Base-by-base conservation (phyloP, 2,113 vertebrate genomes). In the Egretta garzetta region DNA sequence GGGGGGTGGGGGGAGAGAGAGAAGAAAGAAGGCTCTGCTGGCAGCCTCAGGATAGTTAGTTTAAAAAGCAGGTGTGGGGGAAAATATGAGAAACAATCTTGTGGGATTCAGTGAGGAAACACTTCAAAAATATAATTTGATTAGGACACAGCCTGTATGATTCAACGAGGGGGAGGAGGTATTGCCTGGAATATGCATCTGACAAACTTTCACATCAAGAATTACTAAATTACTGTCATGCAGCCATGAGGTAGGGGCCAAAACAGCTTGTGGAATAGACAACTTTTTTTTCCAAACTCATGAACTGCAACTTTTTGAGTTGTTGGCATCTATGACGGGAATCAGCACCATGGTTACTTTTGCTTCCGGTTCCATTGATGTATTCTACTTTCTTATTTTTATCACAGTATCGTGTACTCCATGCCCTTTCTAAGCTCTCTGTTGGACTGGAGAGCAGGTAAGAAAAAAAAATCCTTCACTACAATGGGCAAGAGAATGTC, bases 61-160 rank as follows among this genome's bases (percentile, higher is more conserved):
- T 88, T 96, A 94, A 50, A 79, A 97, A 97, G 94, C 96, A 97
- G 96, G 94, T 96, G 92, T 98, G 95, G 96, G 85, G 92, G 77
- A 28, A 95, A 92, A 79, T 95, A 96, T 93, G 93, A 98, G 94
- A 98, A 98, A 97, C 94, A 96, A 97, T 96, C 95, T 97, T 95
- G 97, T 98, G 97, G 96, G 97, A 95, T 98, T 97, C 96, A 94
- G 97, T 87, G 96, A 98, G 98, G 98, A 98, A 98, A 98, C 98
- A 98, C 98, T 98, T 98, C 96, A 98, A 96, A 98, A 98, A 98
- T 98, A 98, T 94, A 97, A 96, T 97, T 98, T 97, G 98, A 98
- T 98, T 97, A 98, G 97, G 97, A 98, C 96, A 96, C 98, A 98
- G 98, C 85, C 96, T 85, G 93, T 96, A 96, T 98, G 98, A 98